phyloP scores from a whole-genome alignment of 1,140 invertebrate species.

The Philotrypesis tridentata region DNA sequence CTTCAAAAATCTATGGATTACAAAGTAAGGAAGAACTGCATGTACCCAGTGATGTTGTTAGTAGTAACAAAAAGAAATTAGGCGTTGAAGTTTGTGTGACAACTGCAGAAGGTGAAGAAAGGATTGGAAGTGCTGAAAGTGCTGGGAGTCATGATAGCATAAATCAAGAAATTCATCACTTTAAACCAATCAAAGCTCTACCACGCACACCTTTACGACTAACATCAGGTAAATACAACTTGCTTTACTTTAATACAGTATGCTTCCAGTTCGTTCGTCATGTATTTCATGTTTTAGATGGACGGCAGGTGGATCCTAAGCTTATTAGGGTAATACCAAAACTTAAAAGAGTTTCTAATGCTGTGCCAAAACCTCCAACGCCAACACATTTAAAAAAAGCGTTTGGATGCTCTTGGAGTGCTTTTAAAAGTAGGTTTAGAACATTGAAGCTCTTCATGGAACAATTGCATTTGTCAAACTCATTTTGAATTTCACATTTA shows the following conservation, averaged over 20 bases:
- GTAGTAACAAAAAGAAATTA: conserved; percentile 69
- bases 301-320: conserved; percentile 69
- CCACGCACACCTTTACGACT: conserved; percentile 70
- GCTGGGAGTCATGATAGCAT: conserved; percentile 76
- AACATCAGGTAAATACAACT: conserved; percentile 59
- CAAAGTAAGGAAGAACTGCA: conserved; percentile 75
- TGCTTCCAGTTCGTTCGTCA: conserved; percentile 31
- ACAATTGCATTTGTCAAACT: background rate
- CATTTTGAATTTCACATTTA: background rate
- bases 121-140: conserved; percentile 69
- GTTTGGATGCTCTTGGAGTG: conserved; percentile 70
- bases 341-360: conserved; percentile 61
- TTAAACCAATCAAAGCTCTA: conserved; percentile 76
- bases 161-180: conserved; percentile 77
- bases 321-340: conserved; percentile 67
- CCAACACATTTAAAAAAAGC: conserved; percentile 62
- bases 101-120: conserved; percentile 60
- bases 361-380: conserved; percentile 63
- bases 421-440: conserved; percentile 69
- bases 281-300: conserved; percentile 60
- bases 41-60: conserved; percentile 74
- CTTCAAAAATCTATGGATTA: conserved; percentile 66
- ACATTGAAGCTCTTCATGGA: no score
- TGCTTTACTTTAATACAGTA: background rate
- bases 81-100: conserved; percentile 68